Base-by-base conservation (phyloP, 2,888 invertebrate genomes). In the Bhutanitis thaidina region DNA sequence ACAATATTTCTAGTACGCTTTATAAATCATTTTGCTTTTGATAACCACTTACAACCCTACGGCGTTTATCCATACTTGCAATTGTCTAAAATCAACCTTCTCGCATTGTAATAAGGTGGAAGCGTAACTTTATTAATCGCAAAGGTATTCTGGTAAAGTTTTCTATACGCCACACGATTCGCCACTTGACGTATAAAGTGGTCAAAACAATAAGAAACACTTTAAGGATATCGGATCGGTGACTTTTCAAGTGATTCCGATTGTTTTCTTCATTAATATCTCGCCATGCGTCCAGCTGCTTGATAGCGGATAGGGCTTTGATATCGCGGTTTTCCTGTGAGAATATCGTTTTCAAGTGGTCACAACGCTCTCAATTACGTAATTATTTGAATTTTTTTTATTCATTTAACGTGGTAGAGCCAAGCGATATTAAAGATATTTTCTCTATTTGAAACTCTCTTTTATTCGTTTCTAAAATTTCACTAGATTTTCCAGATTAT, bases 141-240 rank as follows among this genome's bases (percentile, higher is more conserved):
- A 27, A 0, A n/a, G 1, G 30, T 15, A 8, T 52, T 43, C 25
- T 65, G 48, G 68, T 60, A 32, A 57, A 61, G 52, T 60, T 62
- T 62, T 61, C 66, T 63, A 34, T 40, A 65, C 67, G 79, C 80
- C 72, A 80, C 64, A 73, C 80, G 85, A 86, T 84, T n/a, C 76
- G 74, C 70, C 77, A 74, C 87, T 87, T 85, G 83, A 86, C 82
- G 62, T 74, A 70, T 56, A 70, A 71, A 69, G 69, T 74, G 79
- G 77, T 79, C 76, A 80, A 81, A 81, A 85, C 81, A 84, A 77
- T 69, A 73, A 73, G 76, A 74, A 76, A 74, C 74, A 74, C 73
- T 76, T 75, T 61, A 68, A 69, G 77, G 81, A 80, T 67, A 78
- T 65, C 78, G 87, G 74, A 62, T 78, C 78, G 67, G 59, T 87